These are phyloP conservation scores for Dolichallabes microphthalmus DNA, from an alignment of 2,113 vertebrate species.

Conservation along the genomic window DNA sequence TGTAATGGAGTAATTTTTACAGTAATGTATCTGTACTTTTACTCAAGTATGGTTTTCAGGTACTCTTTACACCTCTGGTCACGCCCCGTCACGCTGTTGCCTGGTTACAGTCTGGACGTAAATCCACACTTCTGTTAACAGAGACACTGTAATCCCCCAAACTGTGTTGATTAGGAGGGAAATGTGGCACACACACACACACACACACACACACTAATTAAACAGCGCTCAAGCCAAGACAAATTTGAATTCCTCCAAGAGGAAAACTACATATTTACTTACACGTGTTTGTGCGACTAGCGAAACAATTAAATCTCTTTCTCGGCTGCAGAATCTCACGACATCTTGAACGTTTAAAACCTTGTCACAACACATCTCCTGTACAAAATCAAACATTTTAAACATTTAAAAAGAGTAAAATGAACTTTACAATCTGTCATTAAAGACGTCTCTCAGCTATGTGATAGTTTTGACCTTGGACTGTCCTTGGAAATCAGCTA, in stretches of 20 bases:
- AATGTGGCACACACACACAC: slow-evolving; percentile 3
- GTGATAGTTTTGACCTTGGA: not conserved
- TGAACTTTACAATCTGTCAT: not conserved
- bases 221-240: slow-evolving; percentile 10
- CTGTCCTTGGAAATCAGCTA: not conserved
- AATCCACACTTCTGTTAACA: slow-evolving; percentile 13
- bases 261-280: slow-evolving; percentile 14
- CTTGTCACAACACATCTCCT: not conserved
- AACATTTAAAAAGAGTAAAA: no score
- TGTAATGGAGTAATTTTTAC: no score
- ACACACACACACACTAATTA: not conserved
- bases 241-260: slow-evolving; percentile 11
- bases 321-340: not conserved
- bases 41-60: no score
- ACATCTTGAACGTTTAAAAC: not conserved
- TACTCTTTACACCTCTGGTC: no score
- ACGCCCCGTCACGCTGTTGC: slow-evolving; percentile 37
- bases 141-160: slow-evolving; percentile 7
- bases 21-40: no score
- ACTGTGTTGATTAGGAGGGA: slow-evolving; percentile 36
- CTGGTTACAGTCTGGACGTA: slow-evolving; percentile 36
- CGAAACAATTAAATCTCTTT: not conserved
- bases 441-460: not conserved
- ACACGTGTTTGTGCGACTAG: not conserved
- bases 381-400: not conserved